Conservation (phyloP, 2,113 vertebrate genomes). For the Scortum barcoo region DNA sequence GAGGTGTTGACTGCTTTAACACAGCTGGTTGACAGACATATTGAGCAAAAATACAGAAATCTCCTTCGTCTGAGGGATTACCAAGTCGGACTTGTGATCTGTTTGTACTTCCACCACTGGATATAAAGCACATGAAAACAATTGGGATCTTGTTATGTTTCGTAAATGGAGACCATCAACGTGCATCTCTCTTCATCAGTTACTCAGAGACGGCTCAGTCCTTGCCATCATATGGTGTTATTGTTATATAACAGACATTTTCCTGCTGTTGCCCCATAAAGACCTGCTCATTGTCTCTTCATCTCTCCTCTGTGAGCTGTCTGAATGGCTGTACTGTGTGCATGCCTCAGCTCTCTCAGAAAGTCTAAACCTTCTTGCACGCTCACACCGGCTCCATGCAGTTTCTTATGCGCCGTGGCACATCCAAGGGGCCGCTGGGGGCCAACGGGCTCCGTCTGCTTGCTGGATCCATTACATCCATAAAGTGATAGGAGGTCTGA, state of each 20-base stretch:
- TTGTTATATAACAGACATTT: constrained; percentile 45
- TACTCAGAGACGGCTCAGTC: neutral
- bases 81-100: neutral
- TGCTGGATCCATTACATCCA: constrained; percentile 69
- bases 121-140: constrained; percentile 30
- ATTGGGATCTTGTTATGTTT: neutral
- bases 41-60: neutral
- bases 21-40: constrained; percentile 6
- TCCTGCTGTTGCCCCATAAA: constrained; percentile 40
- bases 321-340: constrained; percentile 38
- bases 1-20: neutral
- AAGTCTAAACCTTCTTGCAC: neutral
- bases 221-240: constrained; percentile 7
- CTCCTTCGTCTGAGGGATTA: neutral
- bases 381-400: neutral
- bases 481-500: constrained; percentile 64
- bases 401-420: constrained; percentile 41
- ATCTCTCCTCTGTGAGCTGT: constrained; percentile 49
- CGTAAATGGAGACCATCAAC: neutral
- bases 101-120: neutral
- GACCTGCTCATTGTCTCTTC: constrained; percentile 23
- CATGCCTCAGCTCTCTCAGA: constrained; percentile 38
- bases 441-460: constrained; percentile 50
- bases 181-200: neutral
- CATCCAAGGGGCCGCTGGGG: constrained; percentile 51